Evolutionary conservation across 2,113 vertebrate genomes (phyloP).

Genomic region (Sisor rabdophorus): DNA sequence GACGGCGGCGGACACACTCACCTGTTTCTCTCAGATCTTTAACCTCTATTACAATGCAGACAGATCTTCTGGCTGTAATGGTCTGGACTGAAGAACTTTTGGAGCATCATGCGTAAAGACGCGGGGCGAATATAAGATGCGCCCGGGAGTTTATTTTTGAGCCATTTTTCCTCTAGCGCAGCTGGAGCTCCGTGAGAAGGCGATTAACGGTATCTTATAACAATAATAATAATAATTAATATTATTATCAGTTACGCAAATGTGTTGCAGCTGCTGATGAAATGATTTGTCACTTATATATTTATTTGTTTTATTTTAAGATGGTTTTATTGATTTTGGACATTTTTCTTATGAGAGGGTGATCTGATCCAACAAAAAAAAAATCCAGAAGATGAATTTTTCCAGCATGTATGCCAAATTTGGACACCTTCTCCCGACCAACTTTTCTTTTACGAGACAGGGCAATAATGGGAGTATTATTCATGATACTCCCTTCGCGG

Average conservation of each 20-base stretch:
- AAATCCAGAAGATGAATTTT: slow-evolving; percentile 54
- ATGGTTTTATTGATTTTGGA: background rate
- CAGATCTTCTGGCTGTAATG: background rate
- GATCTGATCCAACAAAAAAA: background rate
- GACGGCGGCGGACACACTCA: background rate
- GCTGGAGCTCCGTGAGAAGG: background rate
- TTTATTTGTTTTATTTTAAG: background rate
- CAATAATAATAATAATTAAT: too few species aligned
- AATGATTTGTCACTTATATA: too few species aligned
- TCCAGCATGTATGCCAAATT: slow-evolving; percentile 51
- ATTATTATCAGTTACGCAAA: too few species aligned
- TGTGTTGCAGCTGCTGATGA: background rate
- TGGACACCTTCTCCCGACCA: slow-evolving; percentile 49
- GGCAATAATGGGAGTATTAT: slow-evolving; percentile 47
- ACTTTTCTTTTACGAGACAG: slow-evolving; percentile 51
- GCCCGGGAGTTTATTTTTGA: background rate
- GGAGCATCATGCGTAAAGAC: background rate
- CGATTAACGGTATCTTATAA: slow-evolving; percentile 5
- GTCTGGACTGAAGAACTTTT: background rate
- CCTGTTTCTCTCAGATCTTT: background rate
- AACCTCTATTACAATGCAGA: background rate
- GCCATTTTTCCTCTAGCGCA: background rate
- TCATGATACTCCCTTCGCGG: slow-evolving; percentile 48
- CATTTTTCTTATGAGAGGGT: background rate
- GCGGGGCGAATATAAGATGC: background rate